phyloP scores from a whole-genome alignment of 2,888 invertebrate genomes.

The Gasteruption jaculator region DNA sequence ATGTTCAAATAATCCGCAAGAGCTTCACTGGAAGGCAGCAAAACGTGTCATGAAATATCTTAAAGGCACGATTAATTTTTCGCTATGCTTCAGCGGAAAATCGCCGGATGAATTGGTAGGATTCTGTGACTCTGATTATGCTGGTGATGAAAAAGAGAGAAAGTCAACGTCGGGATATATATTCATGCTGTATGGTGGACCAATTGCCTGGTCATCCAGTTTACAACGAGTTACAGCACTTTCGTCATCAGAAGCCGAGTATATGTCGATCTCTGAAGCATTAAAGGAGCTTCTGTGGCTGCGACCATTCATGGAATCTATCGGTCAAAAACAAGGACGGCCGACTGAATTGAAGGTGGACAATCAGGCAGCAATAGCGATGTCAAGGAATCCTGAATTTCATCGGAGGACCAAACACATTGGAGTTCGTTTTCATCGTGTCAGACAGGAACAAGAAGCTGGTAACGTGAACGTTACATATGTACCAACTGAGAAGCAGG shows the following conservation, averaged over 20 bases:
- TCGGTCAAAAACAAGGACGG: slow-evolving; percentile 17
- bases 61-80: slow-evolving; percentile 22
- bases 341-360: slow-evolving; percentile 30
- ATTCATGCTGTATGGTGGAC: slow-evolving; percentile 28
- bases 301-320: neutral
- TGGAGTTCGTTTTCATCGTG: slow-evolving; percentile 31
- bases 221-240: slow-evolving; percentile 25
- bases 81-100: slow-evolving; percentile 28
- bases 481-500: slow-evolving; percentile 28
- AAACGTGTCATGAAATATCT: slow-evolving; percentile 23
- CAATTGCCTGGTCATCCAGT: slow-evolving; percentile 29
- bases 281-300: slow-evolving; percentile 6
- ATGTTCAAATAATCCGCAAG: slow-evolving; percentile 20
- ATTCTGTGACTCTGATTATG: slow-evolving; percentile 27
- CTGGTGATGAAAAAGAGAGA: slow-evolving; percentile 20
- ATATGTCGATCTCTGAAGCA: slow-evolving; percentile 7
- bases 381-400: slow-evolving; percentile 30
- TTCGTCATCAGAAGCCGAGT: slow-evolving; percentile 35
- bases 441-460: slow-evolving; percentile 32
- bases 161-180: slow-evolving; percentile 33
- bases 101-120: slow-evolving; percentile 10
- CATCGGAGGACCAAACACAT: slow-evolving; percentile 36
- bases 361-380: slow-evolving; percentile 33
- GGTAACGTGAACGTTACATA: slow-evolving; percentile 26
- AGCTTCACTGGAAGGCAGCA: slow-evolving; percentile 22